Evolutionary conservation across 1,140 invertebrate species (phyloP).

Genomic region (Macrosteles quadrilineatus): DNA sequence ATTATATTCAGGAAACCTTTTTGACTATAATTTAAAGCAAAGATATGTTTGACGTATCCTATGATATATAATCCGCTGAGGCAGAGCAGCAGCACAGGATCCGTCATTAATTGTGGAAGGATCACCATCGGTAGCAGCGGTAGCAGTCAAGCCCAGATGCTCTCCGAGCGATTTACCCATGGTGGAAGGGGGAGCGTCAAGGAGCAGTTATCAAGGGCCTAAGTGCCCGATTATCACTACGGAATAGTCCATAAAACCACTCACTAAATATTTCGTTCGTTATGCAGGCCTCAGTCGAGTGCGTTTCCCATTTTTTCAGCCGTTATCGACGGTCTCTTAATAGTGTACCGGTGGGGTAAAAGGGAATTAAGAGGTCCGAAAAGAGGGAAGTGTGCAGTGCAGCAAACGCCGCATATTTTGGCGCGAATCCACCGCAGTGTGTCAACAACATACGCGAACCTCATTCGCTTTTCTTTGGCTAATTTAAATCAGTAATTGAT

Average conservation of each 20-base stretch:
- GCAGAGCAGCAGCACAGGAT: no score
- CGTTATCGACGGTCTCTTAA: background rate
- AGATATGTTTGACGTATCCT: no score
- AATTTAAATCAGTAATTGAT: no score
- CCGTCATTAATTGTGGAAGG: no score
- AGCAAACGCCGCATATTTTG: background rate
- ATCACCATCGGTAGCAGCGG: no score
- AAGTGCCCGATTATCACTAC: constrained; percentile 17
- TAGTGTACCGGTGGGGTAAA: background rate
- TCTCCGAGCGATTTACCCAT: background rate
- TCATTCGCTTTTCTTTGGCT: no score
- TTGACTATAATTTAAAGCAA: no score
- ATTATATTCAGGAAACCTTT: no score
- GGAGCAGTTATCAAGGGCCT: background rate
- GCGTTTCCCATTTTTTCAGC: background rate
- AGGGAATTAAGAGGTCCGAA: constrained; percentile 4
- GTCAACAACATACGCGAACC: no score
- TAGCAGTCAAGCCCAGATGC: background rate
- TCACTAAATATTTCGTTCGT: constrained; percentile 17
- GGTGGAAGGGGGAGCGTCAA: constrained; percentile 1
- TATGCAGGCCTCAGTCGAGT: constrained; percentile 9
- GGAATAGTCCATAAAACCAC: constrained; percentile 27
- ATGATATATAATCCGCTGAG: no score
- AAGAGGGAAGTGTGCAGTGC: background rate
- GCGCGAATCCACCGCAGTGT: background rate